Evolutionary conservation across 1,140 invertebrate genomes (phyloP).

Genomic region (Cheumatopsyche charites): DNA sequence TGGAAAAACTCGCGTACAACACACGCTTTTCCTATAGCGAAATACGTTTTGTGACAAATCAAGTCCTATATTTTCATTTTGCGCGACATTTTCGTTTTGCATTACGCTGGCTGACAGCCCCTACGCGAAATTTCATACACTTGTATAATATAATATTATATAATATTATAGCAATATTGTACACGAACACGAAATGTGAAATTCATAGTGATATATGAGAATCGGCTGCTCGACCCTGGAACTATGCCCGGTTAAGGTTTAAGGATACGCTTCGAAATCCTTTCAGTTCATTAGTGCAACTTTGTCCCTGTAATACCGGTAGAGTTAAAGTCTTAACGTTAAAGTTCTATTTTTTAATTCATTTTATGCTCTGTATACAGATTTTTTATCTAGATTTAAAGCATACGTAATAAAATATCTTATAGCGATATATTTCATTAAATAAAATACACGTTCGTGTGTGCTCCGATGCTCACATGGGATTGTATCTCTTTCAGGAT

Average conservation of each 20-base stretch:
- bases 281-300: too few relatives aligned
- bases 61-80: conserved; percentile 16
- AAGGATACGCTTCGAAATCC: too few relatives aligned
- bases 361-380: too few relatives aligned
- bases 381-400: too few relatives aligned
- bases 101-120: conserved; percentile 3
- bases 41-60: not conserved
- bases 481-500: conserved; percentile 7
- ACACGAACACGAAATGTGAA: not conserved
- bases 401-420: too few relatives aligned
- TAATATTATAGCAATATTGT: not conserved
- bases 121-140: not conserved
- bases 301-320: too few relatives aligned
- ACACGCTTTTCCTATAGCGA: not conserved
- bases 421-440: too few relatives aligned
- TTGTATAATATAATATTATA: too few relatives aligned
- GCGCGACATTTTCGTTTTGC: conserved; percentile 14
- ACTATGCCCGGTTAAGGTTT: not conserved
- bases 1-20: too few relatives aligned
- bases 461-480: not conserved
- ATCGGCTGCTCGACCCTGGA: not conserved
- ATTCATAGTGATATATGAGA: conserved; percentile 11
- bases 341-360: too few relatives aligned
- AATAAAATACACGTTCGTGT: too few relatives aligned
- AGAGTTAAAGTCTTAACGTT: too few relatives aligned